Evolutionary conservation across 2,113 vertebrate species (phyloP).

Genomic region (Enhydra lutris): DNA sequence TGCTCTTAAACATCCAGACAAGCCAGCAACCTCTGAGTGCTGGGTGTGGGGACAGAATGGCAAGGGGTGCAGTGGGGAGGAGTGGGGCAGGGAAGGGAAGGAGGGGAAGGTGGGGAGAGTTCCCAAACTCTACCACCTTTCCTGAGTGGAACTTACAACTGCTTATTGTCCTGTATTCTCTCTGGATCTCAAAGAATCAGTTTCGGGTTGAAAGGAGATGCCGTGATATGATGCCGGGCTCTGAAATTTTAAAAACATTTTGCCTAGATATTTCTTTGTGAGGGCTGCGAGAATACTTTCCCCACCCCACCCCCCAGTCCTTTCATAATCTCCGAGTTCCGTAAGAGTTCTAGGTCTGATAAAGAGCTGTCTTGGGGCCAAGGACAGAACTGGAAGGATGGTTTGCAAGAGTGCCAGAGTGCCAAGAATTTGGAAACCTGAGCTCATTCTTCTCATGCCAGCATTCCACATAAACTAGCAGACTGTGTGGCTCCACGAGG

Average conservation of each 20-base stretch:
- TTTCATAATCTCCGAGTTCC: background rate
- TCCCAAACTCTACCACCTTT: background rate
- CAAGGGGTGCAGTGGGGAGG: too few species aligned
- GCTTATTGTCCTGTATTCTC: background rate
- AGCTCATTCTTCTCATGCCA: background rate
- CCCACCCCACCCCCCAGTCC: fast-evolving
- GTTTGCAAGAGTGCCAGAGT: background rate
- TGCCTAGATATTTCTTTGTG: background rate
- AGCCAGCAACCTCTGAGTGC: background rate
- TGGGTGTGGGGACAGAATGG: background rate
- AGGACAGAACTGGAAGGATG: background rate
- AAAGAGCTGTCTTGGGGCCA: background rate
- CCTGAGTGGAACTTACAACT: background rate
- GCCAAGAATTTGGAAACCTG: background rate
- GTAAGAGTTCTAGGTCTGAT: background rate
- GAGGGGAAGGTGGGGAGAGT: background rate
- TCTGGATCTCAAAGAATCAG: background rate
- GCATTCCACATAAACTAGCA: background rate
- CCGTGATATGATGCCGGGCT: background rate
- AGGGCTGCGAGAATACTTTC: background rate
- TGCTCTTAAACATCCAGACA: background rate
- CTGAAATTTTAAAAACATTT: background rate
- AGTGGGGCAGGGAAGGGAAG: too few species aligned
- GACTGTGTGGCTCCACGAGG: background rate
- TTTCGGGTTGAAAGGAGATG: background rate